phyloP scores from a whole-genome alignment of 2,113 vertebrate genomes.

The Aepyceros melampus region DNA sequence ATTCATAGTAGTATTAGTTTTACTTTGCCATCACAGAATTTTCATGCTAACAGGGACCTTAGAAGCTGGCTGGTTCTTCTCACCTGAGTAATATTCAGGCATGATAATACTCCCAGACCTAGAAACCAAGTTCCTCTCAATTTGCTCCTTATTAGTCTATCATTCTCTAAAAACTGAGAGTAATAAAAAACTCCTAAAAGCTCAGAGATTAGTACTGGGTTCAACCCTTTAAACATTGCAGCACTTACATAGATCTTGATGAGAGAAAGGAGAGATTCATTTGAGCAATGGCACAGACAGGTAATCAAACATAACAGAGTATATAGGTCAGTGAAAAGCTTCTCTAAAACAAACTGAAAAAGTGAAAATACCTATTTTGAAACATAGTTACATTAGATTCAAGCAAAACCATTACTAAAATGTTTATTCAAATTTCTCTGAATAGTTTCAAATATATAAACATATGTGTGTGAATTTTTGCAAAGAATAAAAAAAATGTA shows the following conservation, averaged over 20 bases:
- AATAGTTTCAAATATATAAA: background rate
- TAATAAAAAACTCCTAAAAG: background rate
- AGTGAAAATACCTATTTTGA: background rate
- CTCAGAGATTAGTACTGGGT: background rate
- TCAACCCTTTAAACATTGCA: background rate
- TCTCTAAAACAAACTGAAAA: background rate
- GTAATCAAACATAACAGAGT: background rate
- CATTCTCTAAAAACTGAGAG: background rate
- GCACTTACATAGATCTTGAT: background rate
- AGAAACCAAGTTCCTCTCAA: background rate
- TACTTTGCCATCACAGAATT: background rate
- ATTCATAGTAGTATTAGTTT: background rate
- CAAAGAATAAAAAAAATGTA: background rate
- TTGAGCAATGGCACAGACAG: background rate
- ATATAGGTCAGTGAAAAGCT: background rate
- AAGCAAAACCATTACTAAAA: conserved; percentile 4
- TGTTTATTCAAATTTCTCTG: background rate
- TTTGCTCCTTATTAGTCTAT: background rate
- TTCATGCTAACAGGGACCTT: background rate
- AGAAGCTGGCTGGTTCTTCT: background rate
- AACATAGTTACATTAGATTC: background rate
- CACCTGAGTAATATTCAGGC: background rate
- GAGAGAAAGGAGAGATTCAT: background rate
- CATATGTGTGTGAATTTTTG: background rate
- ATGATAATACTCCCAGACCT: background rate